These are phyloP conservation scores for Holothuria leucospilota DNA, from an alignment of 53 echinoderm and acorn worm genomes.

Conservation along the genomic window DNA sequence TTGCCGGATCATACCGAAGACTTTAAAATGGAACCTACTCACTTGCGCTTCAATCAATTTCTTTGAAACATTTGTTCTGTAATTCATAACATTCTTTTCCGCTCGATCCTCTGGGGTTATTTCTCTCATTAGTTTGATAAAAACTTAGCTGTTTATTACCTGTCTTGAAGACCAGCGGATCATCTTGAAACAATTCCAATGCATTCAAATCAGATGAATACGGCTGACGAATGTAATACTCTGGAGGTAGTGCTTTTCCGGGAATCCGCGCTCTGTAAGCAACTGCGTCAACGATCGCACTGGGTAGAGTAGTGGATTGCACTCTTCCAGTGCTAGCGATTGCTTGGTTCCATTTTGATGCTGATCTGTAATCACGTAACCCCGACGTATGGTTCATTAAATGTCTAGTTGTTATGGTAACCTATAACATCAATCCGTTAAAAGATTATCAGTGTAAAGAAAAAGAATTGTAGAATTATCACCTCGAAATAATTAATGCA, in stretches of 20 bases:
- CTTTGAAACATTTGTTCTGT: no score
- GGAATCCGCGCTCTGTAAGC: background rate
- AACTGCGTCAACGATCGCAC: background rate
- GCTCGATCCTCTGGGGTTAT: no score
- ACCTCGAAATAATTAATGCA: background rate
- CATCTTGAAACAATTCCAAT: slow-evolving; percentile 16
- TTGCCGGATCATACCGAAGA: no score
- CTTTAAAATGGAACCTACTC: no score
- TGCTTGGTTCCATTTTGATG: background rate
- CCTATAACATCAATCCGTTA: background rate
- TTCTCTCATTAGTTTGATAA: no score
- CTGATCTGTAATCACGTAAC: slow-evolving; percentile 10
- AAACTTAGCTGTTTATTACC: background rate
- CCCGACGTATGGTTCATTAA: slow-evolving; percentile 31
- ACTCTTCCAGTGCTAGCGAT: background rate
- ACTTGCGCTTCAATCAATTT: no score
- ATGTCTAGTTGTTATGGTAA: slow-evolving; percentile 20
- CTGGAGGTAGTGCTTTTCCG: background rate
- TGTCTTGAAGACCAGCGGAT: slow-evolving; percentile 20
- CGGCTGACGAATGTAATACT: slow-evolving; percentile 1
- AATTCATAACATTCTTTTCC: no score
- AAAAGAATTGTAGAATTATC: background rate
- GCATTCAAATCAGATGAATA: background rate
- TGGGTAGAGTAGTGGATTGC: background rate
- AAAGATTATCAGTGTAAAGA: background rate